Evolutionary conservation across 1,140 invertebrate species (phyloP).

Genomic region (Wasmannia auropunctata): DNA sequence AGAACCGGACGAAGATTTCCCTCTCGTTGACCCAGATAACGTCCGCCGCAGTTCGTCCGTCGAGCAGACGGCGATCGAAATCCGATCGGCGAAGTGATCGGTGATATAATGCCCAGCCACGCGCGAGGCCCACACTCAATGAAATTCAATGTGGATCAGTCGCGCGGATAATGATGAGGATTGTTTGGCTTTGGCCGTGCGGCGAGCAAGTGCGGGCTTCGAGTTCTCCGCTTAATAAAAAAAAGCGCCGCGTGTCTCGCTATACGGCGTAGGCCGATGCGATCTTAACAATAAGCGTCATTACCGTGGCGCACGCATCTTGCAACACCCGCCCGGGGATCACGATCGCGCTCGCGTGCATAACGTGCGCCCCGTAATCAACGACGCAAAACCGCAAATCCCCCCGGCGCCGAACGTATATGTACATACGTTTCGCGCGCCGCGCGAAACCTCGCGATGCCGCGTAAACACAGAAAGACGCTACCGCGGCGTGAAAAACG

Average conservation of each 20-base stretch:
- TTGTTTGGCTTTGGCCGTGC: background rate
- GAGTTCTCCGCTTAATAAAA: background rate
- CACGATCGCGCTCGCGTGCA: constrained; percentile 44
- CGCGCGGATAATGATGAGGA: background rate
- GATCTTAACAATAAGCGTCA: constrained; percentile 42
- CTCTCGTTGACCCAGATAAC: constrained; percentile 72
- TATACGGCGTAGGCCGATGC: background rate
- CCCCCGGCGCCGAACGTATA: background rate
- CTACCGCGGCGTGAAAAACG: background rate
- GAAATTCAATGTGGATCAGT: background rate
- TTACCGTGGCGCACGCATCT: constrained; percentile 38
- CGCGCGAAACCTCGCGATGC: background rate
- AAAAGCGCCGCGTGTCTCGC: constrained; percentile 10
- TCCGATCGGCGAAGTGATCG: constrained; percentile 38
- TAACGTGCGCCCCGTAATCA: constrained; percentile 42
- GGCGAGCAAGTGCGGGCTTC: background rate
- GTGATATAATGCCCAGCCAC: constrained; percentile 21
- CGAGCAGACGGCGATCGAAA: constrained; percentile 50
- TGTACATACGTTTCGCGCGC: no score
- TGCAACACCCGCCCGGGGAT: constrained; percentile 19
- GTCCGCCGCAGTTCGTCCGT: constrained; percentile 41
- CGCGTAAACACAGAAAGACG: background rate
- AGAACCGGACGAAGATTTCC: constrained; percentile 53
- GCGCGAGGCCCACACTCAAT: background rate
- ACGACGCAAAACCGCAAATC: constrained; percentile 44